These are phyloP conservation scores for Girardinichthys multiradiatus DNA, from an alignment of 2,113 vertebrate species.

Conservation along the genomic window DNA sequence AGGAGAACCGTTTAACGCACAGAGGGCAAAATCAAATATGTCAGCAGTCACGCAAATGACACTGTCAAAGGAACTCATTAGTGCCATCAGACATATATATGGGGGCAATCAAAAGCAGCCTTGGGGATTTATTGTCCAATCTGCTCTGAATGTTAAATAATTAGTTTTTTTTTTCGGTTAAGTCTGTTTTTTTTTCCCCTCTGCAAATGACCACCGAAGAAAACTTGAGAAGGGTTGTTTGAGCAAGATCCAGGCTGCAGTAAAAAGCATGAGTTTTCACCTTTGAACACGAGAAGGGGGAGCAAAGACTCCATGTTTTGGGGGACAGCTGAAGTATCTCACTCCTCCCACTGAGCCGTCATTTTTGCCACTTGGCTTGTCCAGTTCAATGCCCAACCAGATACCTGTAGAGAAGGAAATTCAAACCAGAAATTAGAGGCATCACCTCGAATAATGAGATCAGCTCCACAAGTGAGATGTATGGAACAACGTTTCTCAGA, in stretches of 20 bases:
- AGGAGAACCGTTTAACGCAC: conserved; percentile 38
- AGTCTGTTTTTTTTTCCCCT: not conserved
- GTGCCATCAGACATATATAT: conserved; percentile 44
- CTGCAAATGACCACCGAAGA: not conserved
- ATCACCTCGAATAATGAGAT: not conserved
- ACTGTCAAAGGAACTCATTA: conserved; percentile 62
- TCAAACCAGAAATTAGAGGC: not conserved
- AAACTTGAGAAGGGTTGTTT: not conserved
- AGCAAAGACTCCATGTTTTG: conserved; percentile 93
- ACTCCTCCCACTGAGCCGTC: conserved; percentile 92
- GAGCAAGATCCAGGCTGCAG: not conserved
- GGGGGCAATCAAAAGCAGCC: conserved; percentile 40
- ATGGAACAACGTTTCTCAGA: not conserved
- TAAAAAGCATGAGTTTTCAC: conserved; percentile 74
- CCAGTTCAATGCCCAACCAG: conserved; percentile 95
- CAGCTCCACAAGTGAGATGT: not conserved
- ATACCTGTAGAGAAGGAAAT: conserved; percentile 79
- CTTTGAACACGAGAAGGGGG: conserved; percentile 93
- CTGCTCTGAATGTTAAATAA: conserved; percentile 9
- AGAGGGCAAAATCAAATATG: conserved; percentile 47
- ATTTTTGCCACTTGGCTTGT: conserved; percentile 95
- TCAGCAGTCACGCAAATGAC: conserved; percentile 52
- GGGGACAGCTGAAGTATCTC: conserved; percentile 92
- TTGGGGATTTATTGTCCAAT: conserved; percentile 17
- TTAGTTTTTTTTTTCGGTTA: not conserved